A percentile compares a stretch with the other conserved stretches of the same genome.
Conservation (phyloP, 2,797 vertebrate genomes). For the Hirundo rustica region DNA sequence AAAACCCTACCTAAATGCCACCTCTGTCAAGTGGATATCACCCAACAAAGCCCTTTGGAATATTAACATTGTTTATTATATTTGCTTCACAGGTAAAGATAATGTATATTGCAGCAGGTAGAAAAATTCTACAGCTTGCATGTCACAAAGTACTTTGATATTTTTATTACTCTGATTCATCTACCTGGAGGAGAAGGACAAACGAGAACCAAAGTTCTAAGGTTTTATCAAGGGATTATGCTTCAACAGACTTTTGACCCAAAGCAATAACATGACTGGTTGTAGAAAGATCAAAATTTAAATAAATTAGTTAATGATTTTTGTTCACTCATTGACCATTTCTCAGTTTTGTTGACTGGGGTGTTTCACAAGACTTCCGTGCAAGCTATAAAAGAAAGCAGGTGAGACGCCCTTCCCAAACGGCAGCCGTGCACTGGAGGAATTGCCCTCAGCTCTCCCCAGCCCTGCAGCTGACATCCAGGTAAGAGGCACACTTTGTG, state of each 20-base stretch:
- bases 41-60: neutral
- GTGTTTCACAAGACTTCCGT: neutral
- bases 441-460: neutral
- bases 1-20: neutral
- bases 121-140: neutral
- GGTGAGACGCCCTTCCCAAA: fast-evolving
- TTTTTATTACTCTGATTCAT: neutral
- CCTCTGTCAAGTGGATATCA: neutral
- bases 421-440: fast-evolving
- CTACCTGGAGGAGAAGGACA: neutral
- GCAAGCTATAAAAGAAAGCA: neutral
- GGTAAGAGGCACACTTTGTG: neutral
- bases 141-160: neutral
- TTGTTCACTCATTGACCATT: neutral
- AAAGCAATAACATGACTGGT: neutral
- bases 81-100: neutral
- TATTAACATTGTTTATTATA: neutral
- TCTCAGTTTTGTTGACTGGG: neutral
- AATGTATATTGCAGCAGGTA: neutral
- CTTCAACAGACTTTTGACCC: neutral
- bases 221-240: neutral
- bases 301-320: neutral
- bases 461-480: neutral
- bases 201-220: neutral
- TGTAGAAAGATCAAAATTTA: neutral